These are phyloP conservation scores for Bombylius discolor DNA, from an alignment of 2,888 invertebrate species.

Conservation along the genomic window DNA sequence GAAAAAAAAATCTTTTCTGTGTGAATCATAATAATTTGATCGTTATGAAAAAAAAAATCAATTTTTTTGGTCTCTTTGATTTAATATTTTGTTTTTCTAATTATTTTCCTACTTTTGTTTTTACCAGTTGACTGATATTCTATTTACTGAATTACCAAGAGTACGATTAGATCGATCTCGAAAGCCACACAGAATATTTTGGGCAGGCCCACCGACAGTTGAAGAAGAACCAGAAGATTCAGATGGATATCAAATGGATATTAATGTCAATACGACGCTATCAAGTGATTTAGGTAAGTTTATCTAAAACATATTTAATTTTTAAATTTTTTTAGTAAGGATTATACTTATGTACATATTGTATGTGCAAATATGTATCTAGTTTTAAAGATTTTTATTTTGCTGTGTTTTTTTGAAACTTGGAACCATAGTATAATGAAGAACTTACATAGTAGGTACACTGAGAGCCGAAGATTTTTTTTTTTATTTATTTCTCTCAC, in stretches of 20 bases:
- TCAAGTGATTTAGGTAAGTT: slow-evolving; percentile 36
- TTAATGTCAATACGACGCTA: slow-evolving; percentile 33
- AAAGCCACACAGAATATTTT: slow-evolving; percentile 38
- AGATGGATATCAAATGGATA: slow-evolving; percentile 29
- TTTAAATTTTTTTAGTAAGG: too few species aligned
- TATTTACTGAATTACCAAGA: slow-evolving; percentile 42
- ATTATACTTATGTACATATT: too few species aligned
- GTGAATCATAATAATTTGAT: too few species aligned
- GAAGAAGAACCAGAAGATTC: slow-evolving; percentile 47
- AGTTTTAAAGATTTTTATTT: too few species aligned
- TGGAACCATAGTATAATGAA: too few species aligned
- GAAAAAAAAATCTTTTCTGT: neutral
- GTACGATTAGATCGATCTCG: slow-evolving; percentile 55
- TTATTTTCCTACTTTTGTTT: slow-evolving; percentile 1
- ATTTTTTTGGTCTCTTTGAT: too few species aligned
- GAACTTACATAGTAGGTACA: too few species aligned
- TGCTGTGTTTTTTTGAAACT: too few species aligned
- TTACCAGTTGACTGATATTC: slow-evolving; percentile 31
- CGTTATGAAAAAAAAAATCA: too few species aligned
- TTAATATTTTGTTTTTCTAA: neutral
- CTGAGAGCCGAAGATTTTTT: too few species aligned
- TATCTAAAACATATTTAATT: neutral
- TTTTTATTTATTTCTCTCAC: too few species aligned
- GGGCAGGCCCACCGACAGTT: slow-evolving; percentile 46
- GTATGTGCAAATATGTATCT: too few species aligned